Conservation (phyloP, 2,113 vertebrate genomes). For the Galbula dea region DNA sequence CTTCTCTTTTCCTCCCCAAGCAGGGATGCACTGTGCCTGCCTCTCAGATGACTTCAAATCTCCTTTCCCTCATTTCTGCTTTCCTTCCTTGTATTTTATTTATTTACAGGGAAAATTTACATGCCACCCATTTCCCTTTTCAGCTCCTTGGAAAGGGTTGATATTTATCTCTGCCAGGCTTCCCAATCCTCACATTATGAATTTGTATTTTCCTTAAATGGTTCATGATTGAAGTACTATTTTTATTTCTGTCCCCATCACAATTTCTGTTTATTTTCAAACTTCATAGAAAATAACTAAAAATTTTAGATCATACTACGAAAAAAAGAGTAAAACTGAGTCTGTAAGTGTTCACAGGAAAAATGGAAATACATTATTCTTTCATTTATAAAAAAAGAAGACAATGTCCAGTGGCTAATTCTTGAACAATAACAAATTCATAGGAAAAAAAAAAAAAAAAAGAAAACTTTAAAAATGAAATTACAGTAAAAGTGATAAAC, state of each 20-base stretch:
- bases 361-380: neutral
- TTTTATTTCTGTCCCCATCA: neutral
- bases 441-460: too few relatives aligned
- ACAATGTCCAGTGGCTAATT: neutral
- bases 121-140: neutral
- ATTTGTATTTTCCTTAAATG: neutral
- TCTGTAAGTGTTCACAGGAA: neutral
- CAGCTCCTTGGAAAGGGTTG: neutral
- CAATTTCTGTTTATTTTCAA: neutral
- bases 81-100: neutral
- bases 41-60: neutral
- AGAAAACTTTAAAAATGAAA: neutral
- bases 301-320: neutral
- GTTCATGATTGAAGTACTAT: neutral
- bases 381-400: neutral
- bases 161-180: neutral
- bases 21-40: neutral
- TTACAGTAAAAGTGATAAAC: neutral
- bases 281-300: neutral
- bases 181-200: fast-evolving
- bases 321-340: neutral
- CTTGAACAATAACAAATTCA: neutral
- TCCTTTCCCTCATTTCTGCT: neutral
- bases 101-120: neutral
- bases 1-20: neutral